Evolutionary conservation across 2,888 invertebrate genomes (phyloP).

Genomic region (Eupsilia transversa): DNA sequence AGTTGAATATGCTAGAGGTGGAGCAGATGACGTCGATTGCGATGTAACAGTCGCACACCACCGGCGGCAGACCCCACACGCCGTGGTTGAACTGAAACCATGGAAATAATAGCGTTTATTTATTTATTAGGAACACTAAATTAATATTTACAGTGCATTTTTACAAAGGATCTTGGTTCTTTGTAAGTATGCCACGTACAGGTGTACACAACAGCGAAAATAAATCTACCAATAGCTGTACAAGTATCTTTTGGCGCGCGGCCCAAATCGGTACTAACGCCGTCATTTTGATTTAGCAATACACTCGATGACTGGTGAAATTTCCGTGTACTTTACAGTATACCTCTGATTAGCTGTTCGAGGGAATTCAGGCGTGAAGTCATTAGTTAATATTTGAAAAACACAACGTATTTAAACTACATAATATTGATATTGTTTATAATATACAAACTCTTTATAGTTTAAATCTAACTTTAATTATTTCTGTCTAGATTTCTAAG

Average conservation of each 20-base stretch:
- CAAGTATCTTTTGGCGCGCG: neutral
- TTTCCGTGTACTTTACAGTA: neutral
- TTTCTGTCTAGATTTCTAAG: conserved; percentile 9
- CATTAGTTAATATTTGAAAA: neutral
- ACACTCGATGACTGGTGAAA: no score
- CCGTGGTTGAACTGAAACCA: conserved; percentile 93
- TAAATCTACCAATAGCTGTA: no score
- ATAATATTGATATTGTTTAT: neutral
- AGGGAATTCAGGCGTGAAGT: neutral
- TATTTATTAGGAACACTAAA: no score
- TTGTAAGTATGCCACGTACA: no score
- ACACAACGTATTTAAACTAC: neutral
- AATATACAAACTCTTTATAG: neutral
- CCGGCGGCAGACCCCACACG: conserved; percentile 96
- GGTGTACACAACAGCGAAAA: no score
- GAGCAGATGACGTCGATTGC: conserved; percentile 99
- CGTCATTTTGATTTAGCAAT: no score
- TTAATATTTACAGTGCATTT: no score
- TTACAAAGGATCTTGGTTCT: no score
- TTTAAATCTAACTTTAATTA: neutral
- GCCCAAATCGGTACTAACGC: neutral
- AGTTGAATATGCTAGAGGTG: conserved; percentile 99
- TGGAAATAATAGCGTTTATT: no score
- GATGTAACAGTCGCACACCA: conserved; percentile 99
- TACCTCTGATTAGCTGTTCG: neutral